Percentiles rank a stretch among this genome's conserved stretches.
Evolutionary conservation across 2,113 vertebrate species (phyloP).

Genomic region (Amphilophus citrinellus): DNA sequence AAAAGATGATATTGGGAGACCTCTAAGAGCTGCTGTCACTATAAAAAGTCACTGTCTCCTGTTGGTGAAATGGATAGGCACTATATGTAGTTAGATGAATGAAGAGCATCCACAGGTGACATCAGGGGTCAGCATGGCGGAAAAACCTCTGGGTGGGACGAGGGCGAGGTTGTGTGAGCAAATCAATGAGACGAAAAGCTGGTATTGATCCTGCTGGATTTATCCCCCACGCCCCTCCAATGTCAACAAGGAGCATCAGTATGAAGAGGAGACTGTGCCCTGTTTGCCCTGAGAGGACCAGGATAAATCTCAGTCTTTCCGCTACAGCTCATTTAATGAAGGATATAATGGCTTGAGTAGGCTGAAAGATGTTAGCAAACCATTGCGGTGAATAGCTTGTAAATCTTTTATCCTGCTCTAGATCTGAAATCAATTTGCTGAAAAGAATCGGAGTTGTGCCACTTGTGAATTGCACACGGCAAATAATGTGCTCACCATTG

Average conservation of each 20-base stretch:
- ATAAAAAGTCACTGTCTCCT: conserved; percentile 32
- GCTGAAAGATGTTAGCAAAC: conserved; percentile 61
- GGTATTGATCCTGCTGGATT: conserved; percentile 78
- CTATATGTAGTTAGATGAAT: conserved; percentile 66
- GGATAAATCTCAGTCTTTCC: conserved; percentile 68
- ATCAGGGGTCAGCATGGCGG: conserved; percentile 61
- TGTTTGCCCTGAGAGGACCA: conserved; percentile 63
- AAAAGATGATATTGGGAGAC: conserved; percentile 42
- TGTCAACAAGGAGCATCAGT: conserved; percentile 73
- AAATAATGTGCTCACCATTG: conserved; percentile 41
- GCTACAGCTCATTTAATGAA: conserved; percentile 71
- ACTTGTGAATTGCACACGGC: conserved; percentile 23
- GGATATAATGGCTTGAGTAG: conserved; percentile 69
- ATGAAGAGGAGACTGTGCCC: conserved; percentile 63
- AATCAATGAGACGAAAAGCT: conserved; percentile 78
- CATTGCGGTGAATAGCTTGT: conserved; percentile 49
- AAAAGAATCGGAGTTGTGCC: conserved; percentile 42
- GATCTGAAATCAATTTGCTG: conserved; percentile 56
- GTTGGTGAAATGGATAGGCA: conserved; percentile 47
- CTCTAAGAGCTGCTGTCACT: conserved; percentile 14
- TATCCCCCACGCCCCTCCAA: conserved; percentile 62
- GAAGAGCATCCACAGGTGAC: conserved; percentile 57
- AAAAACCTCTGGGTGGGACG: conserved; percentile 64
- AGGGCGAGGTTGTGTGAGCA: conserved; percentile 62
- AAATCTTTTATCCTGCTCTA: conserved; percentile 62